These are phyloP conservation scores for Prionailurus viverrinus DNA, from an alignment of 2,113 vertebrate species.

Conservation along the genomic window DNA sequence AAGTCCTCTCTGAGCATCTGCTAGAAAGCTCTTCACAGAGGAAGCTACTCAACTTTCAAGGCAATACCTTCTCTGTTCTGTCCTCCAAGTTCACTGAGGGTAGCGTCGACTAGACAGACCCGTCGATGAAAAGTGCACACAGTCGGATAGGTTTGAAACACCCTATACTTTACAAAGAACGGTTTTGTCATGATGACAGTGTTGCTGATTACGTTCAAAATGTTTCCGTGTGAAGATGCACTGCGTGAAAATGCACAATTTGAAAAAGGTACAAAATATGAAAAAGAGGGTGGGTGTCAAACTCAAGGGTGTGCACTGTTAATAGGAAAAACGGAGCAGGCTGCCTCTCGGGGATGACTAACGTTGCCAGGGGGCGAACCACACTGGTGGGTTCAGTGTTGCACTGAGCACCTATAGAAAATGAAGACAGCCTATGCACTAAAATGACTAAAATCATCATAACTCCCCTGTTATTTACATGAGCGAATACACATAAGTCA, in stretches of 20 bases:
- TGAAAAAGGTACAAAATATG: background rate
- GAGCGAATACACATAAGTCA: background rate
- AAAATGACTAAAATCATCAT: background rate
- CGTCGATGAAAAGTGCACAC: no score
- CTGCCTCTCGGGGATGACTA: accelerated
- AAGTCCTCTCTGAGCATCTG: background rate
- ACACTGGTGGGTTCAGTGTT: no score
- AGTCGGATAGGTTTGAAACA: background rate
- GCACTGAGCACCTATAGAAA: background rate
- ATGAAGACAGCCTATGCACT: background rate
- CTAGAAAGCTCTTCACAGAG: no score
- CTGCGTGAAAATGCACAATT: background rate
- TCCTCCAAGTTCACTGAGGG: no score
- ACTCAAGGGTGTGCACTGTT: background rate
- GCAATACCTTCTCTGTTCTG: background rate
- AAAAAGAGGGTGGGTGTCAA: background rate
- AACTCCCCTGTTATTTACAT: background rate
- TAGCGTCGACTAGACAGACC: background rate
- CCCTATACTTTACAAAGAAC: background rate
- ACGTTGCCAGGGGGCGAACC: no score
- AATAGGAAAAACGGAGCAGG: no score
- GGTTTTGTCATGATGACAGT: background rate
- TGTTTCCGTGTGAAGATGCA: background rate
- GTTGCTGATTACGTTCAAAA: background rate
- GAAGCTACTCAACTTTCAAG: background rate